Evolutionary conservation across 2,888 invertebrate genomes (phyloP).

Genomic region (Carcina quercana): DNA sequence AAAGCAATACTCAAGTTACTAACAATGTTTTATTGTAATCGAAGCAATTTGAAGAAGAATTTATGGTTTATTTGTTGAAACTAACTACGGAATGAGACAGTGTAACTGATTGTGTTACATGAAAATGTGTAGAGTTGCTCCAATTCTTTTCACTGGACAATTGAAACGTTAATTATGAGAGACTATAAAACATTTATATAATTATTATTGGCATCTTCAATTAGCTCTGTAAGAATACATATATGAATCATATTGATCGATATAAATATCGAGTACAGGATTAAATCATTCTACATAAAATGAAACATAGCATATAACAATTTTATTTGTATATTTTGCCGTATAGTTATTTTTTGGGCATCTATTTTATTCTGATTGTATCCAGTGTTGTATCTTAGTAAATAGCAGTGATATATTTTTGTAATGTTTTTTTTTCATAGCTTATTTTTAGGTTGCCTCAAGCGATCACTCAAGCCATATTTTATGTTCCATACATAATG

Average conservation of each 20-base stretch:
- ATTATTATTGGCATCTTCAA: too few relatives aligned
- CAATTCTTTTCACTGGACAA: not conserved
- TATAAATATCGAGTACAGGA: too few relatives aligned
- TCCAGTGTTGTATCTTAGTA: constrained; percentile 6
- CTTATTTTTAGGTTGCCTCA: constrained; percentile 29
- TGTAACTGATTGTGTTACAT: not conserved
- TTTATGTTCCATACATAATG: constrained; percentile 48
- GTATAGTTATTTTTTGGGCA: constrained; percentile 18
- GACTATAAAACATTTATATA: too few relatives aligned
- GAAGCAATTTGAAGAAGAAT: not conserved
- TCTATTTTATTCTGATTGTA: constrained; percentile 9
- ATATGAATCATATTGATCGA: too few relatives aligned
- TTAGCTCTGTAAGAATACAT: too few relatives aligned
- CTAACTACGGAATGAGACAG: constrained; percentile 13
- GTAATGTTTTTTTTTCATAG: constrained; percentile 9
- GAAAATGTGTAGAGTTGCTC: not conserved
- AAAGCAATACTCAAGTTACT: constrained; percentile 3
- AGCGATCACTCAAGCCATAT: constrained; percentile 59
- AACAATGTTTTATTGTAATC: too few relatives aligned
- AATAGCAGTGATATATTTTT: constrained; percentile 5
- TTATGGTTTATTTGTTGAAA: constrained; percentile 13
- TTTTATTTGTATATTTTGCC: constrained; percentile 8
- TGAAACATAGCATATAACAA: too few relatives aligned
- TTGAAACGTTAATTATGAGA: too few relatives aligned
- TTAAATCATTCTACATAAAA: too few relatives aligned